Evolutionary conservation across 1,140 invertebrate species (phyloP).

Genomic region (Trichogramma pretiosum): DNA sequence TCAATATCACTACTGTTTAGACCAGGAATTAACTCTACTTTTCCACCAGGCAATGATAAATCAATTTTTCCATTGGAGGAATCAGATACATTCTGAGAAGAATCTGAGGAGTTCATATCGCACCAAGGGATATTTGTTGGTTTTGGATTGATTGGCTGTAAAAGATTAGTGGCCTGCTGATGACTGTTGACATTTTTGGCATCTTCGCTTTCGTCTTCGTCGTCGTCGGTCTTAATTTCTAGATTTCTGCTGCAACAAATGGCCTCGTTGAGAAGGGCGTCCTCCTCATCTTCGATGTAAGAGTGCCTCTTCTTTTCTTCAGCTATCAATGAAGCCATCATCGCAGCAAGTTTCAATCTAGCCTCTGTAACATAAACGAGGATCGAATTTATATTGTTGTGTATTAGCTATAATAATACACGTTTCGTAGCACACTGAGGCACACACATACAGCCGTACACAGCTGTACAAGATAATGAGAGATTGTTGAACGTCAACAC

Average conservation of each 20-base stretch:
- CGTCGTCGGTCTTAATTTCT: slow-evolving; percentile 13
- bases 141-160: slow-evolving; percentile 1
- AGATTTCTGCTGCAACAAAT: slow-evolving; percentile 21
- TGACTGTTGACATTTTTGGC: slow-evolving; percentile 1
- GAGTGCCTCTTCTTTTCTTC: too few species aligned
- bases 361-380: too few species aligned
- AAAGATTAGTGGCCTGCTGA: too few species aligned
- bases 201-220: background rate
- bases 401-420: too few species aligned
- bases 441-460: too few species aligned
- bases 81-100: slow-evolving; percentile 5
- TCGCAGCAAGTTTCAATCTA: too few species aligned
- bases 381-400: too few species aligned
- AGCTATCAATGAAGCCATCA: too few species aligned
- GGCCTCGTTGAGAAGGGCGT: slow-evolving; percentile 28
- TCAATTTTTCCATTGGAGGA: slow-evolving; percentile 8
- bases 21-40: slow-evolving; percentile 1
- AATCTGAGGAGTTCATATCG: slow-evolving; percentile 12
- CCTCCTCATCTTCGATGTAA: slow-evolving; percentile 23
- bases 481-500: background rate
- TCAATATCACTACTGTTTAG: background rate
- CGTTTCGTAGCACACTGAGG: too few species aligned
- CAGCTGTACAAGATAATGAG: too few species aligned
- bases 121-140: slow-evolving; percentile 6
- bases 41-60: slow-evolving; percentile 6